phyloP scores from a whole-genome alignment of 1,140 invertebrate species.

The Ectropis grisescens region DNA sequence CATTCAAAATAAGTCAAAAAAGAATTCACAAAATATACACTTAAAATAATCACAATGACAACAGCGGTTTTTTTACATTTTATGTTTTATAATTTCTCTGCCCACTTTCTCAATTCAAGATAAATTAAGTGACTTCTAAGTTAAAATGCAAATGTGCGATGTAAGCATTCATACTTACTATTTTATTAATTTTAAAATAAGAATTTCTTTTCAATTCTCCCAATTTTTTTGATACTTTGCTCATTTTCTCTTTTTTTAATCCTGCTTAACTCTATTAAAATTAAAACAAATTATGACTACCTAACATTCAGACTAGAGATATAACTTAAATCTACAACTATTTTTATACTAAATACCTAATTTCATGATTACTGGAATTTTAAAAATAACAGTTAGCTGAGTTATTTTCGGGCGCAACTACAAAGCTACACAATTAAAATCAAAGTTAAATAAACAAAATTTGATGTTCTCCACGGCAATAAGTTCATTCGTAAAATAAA shows the following conservation, averaged over 20 bases:
- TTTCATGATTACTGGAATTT: constrained; percentile 24
- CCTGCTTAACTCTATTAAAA: too few relatives aligned
- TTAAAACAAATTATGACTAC: constrained; percentile 48
- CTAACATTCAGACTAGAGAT: constrained; percentile 56
- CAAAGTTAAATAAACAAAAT: constrained; percentile 18
- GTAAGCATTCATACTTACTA: constrained; percentile 36
- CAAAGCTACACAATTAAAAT: constrained; percentile 6
- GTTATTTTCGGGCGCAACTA: constrained; percentile 12
- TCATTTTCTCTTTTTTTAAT: too few relatives aligned
- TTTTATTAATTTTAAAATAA: constrained; percentile 8
- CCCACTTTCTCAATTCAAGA: too few relatives aligned
- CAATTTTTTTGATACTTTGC: too few relatives aligned
- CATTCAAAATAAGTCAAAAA: too few relatives aligned
- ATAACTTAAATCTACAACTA: constrained; percentile 36
- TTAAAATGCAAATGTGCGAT: constrained; percentile 52
- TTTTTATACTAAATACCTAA: too few relatives aligned
- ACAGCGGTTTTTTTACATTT: too few relatives aligned
- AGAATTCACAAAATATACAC: too few relatives aligned
- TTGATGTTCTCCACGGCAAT: constrained; percentile 23
- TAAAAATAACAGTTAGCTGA: constrained; percentile 16
- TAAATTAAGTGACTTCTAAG: too few relatives aligned
- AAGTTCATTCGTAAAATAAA: constrained; percentile 6
- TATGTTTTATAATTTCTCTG: too few relatives aligned
- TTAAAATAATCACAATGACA: too few relatives aligned
- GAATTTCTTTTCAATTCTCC: not conserved